phyloP scores from a whole-genome alignment of 2,797 vertebrate genomes.

The Eulemur rubriventer region DNA sequence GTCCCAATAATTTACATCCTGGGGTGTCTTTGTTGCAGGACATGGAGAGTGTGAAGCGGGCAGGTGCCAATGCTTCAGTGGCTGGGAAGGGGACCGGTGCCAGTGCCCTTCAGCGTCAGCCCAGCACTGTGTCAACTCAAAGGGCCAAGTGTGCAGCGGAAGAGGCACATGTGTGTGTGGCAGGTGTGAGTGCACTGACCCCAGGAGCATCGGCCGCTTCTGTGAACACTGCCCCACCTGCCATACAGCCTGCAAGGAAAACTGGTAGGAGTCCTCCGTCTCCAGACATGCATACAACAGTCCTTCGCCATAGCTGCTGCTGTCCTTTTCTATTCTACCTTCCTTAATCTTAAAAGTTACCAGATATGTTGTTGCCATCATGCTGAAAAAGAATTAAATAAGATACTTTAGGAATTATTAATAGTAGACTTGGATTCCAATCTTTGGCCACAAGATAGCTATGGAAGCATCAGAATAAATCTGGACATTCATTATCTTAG shows the following conservation, averaged over 20 bases:
- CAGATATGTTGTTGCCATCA: neutral
- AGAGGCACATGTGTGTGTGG: slow-evolving; percentile 93
- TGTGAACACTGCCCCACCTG: slow-evolving; percentile 95
- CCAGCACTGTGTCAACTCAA: slow-evolving; percentile 88
- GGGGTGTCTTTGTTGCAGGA: slow-evolving; percentile 86
- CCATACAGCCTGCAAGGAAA: slow-evolving; percentile 90
- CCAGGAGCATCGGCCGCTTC: slow-evolving; percentile 89
- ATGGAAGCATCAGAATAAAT: neutral
- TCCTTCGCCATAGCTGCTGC: neutral
- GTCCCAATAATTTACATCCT: neutral
- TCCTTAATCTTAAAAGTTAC: neutral
- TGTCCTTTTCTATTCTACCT: neutral
- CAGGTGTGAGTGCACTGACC: slow-evolving; percentile 91
- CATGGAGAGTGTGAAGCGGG: slow-evolving; percentile 92
- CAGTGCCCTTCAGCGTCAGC: slow-evolving; percentile 87
- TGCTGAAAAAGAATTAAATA: neutral
- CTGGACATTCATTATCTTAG: neutral
- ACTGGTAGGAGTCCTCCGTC: slow-evolving; percentile 88
- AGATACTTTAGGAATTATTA: neutral
- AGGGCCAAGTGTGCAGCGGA: slow-evolving; percentile 92
- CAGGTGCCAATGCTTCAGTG: slow-evolving; percentile 90
- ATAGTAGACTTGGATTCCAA: neutral
- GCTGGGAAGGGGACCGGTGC: slow-evolving; percentile 94
- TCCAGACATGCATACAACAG: neutral
- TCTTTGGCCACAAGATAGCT: neutral